phyloP scores from a whole-genome alignment of 2,113 vertebrate species.

The Trematomus loennbergii region DNA sequence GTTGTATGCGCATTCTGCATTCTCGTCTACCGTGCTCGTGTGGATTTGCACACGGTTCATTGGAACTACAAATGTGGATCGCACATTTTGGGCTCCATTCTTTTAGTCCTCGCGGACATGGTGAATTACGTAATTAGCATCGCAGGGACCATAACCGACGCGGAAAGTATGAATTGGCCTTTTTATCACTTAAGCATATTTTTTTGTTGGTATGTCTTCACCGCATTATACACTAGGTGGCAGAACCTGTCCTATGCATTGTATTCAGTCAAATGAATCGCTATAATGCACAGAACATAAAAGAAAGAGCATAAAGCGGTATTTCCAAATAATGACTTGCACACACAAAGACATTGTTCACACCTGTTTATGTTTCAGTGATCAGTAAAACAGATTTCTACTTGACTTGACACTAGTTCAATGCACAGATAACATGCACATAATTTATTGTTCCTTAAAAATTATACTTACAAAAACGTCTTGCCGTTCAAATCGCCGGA shows the following conservation, averaged over 20 bases:
- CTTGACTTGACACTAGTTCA: background rate
- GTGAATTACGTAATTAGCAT: too few relatives aligned
- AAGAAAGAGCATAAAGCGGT: accelerated
- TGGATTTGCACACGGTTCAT: too few relatives aligned
- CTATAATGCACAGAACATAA: background rate
- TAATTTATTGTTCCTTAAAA: constrained; percentile 7
- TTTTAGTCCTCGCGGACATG: too few relatives aligned
- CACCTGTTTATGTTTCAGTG: background rate
- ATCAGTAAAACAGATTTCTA: background rate
- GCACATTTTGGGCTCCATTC: too few relatives aligned
- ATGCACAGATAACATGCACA: background rate
- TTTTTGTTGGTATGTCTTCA: background rate
- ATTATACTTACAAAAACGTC: constrained; percentile 77
- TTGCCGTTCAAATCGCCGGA: background rate
- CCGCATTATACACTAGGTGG: constrained; percentile 48
- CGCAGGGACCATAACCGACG: too few relatives aligned
- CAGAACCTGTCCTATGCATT: background rate
- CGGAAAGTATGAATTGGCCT: too few relatives aligned
- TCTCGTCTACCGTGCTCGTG: too few relatives aligned
- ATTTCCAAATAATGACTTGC: background rate
- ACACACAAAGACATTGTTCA: background rate
- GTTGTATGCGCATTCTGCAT: too few relatives aligned
- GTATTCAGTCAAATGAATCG: background rate
- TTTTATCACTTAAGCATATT: background rate
- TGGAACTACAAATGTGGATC: too few relatives aligned